Conservation (phyloP, 2,113 vertebrate genomes). For the Casuarius casuarius region DNA sequence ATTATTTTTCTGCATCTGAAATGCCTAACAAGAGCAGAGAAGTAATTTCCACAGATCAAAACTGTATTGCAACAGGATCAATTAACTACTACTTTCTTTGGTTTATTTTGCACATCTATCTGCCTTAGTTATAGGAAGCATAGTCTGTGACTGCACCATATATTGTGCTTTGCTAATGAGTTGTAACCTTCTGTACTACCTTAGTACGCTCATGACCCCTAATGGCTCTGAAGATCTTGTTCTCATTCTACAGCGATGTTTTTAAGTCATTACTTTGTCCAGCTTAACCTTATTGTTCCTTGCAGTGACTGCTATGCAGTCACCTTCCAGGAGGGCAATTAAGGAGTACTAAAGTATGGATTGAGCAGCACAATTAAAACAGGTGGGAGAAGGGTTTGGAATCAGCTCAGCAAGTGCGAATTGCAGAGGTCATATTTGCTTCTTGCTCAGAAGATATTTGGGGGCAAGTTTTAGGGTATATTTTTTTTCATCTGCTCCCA, state of each 20-base stretch:
- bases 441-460: neutral
- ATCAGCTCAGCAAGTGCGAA: neutral
- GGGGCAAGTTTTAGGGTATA: neutral
- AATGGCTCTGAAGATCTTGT: neutral
- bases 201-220: neutral
- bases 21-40: neutral
- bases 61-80: neutral
- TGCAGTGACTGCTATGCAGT: neutral
- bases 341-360: neutral
- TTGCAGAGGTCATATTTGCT: neutral
- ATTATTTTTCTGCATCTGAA: constrained; percentile 21
- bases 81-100: neutral
- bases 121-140: neutral
- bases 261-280: neutral
- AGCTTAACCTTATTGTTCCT: neutral
- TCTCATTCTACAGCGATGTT: neutral
- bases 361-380: neutral
- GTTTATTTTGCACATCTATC: neutral
- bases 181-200: neutral
- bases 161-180: neutral
- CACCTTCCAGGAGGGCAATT: constrained; percentile 22
- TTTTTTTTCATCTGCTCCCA: neutral
- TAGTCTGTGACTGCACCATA: rapidly evolving
- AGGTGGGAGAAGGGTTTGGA: neutral
- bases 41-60: neutral